Conservation (phyloP, 92 coral and sea anemone species). For the Paramuricea clavata region DNA sequence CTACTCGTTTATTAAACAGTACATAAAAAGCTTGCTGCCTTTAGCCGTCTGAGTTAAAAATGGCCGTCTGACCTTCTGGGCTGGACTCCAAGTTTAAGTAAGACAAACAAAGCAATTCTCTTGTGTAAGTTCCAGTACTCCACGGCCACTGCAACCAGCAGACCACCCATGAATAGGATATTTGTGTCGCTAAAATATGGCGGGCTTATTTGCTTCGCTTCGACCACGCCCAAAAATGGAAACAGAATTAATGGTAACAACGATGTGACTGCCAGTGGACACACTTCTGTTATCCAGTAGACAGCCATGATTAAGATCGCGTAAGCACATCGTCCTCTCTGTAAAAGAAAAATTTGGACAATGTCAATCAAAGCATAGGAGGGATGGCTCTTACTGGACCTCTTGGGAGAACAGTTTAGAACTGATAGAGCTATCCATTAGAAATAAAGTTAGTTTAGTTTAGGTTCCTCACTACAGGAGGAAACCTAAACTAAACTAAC, state of each 20-base stretch:
- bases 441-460: too few relatives aligned
- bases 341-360: conserved; percentile 38
- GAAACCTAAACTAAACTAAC: too few relatives aligned
- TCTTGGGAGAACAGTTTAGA: too few relatives aligned
- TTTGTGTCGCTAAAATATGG: conserved; percentile 95
- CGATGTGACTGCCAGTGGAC: conserved; percentile 92
- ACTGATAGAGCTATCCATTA: too few relatives aligned
- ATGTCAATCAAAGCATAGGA: too few relatives aligned
- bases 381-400: too few relatives aligned
- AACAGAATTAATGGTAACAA: conserved; percentile 88
- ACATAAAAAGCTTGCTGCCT: too few relatives aligned
- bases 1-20: too few relatives aligned
- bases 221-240: conserved; percentile 95
- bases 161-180: conserved; percentile 90
- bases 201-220: conserved; percentile 82
- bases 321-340: conserved; percentile 97
- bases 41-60: too few relatives aligned
- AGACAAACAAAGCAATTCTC: conserved; percentile 89
- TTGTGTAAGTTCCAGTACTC: conserved; percentile 98
- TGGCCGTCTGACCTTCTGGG: conserved; percentile 98
- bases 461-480: too few relatives aligned
- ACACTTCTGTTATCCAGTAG: conserved; percentile 97
- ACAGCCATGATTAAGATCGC: conserved; percentile 92
- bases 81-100: conserved; percentile 85
- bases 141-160: conserved; percentile 94